phyloP scores from a whole-genome alignment of 2,113 vertebrate species.

The Lasiurus cinereus region DNA sequence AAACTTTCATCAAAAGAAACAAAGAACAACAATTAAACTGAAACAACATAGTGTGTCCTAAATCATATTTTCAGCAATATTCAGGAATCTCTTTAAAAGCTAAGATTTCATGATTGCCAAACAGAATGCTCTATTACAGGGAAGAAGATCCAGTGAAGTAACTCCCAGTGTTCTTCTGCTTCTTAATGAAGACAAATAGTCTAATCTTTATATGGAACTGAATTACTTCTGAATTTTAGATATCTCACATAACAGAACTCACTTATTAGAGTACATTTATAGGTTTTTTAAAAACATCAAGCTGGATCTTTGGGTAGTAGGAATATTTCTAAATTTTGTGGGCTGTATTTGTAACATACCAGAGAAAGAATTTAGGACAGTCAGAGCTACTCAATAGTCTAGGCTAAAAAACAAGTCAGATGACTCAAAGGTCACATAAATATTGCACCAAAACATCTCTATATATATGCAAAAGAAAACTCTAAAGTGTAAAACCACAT shows the following conservation, averaged over 20 bases:
- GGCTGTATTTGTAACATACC: slow-evolving; percentile 55
- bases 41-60: neutral
- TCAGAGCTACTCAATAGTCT: slow-evolving; percentile 19
- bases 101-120: neutral
- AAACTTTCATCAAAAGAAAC: slow-evolving; percentile 36
- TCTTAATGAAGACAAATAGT: slow-evolving; percentile 53
- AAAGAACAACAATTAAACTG: slow-evolving; percentile 1
- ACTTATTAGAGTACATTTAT: slow-evolving; percentile 49
- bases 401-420: slow-evolving; percentile 3
- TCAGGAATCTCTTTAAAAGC: slow-evolving; percentile 33
- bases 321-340: slow-evolving; percentile 64
- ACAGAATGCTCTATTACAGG: neutral
- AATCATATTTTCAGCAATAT: neutral
- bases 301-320: slow-evolving; percentile 54
- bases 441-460: neutral
- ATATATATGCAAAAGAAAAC: slow-evolving; percentile 20
- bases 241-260: slow-evolving; percentile 20
- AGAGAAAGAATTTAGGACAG: slow-evolving; percentile 53
- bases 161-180: neutral
- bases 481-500: neutral
- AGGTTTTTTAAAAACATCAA: slow-evolving; percentile 55
- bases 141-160: neutral
- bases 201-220: neutral
- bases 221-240: slow-evolving; percentile 60
- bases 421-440: slow-evolving; percentile 57